Conservation (phyloP, 2,113 vertebrate species). For the Xenus cinereus region DNA sequence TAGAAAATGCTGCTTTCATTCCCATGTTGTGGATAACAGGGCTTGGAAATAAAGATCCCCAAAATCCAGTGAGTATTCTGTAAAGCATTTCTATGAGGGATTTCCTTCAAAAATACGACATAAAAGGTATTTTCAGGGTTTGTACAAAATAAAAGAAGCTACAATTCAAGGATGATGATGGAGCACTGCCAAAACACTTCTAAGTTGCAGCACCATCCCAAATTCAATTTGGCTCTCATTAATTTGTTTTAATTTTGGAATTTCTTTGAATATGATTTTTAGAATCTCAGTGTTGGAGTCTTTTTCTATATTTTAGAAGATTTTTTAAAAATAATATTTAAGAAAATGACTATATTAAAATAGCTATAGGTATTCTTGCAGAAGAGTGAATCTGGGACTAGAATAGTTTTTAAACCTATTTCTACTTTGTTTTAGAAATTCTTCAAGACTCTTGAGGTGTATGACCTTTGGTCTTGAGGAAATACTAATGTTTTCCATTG, state of each 20-base stretch:
- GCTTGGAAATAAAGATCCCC: neutral
- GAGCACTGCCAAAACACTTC: neutral
- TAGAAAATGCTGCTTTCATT: neutral
- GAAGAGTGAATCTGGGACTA: neutral
- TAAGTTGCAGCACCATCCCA: neutral
- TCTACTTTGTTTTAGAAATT: neutral
- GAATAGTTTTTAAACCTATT: neutral
- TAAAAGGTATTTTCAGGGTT: neutral
- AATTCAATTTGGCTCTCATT: neutral
- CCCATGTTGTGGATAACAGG: fast-evolving
- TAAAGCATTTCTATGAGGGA: neutral
- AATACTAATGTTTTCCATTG: neutral
- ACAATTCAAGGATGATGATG: neutral
- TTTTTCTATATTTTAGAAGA: neutral
- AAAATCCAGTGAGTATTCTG: neutral
- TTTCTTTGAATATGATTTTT: neutral
- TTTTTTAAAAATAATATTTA: neutral
- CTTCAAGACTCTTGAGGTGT: neutral
- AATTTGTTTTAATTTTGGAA: neutral
- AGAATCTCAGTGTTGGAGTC: neutral
- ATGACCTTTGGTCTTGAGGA: neutral
- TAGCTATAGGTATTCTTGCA: neutral
- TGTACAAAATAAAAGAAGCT: neutral
- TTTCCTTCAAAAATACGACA: neutral
- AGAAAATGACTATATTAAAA: neutral